Conservation (phyloP, 2,113 vertebrate species). For the Protomyctophum bolini region DNA sequence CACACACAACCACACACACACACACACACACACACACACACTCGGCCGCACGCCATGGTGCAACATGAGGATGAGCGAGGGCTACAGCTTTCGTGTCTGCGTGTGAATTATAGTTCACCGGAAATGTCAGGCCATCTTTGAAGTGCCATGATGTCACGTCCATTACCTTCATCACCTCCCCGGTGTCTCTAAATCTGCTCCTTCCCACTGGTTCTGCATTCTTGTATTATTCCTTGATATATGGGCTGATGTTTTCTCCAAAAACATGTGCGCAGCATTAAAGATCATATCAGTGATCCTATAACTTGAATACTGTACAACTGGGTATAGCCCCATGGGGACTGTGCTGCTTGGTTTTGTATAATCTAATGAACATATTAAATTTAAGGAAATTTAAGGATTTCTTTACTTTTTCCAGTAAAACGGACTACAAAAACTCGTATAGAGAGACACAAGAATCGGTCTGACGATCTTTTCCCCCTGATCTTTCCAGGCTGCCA, state of each 20-base stretch:
- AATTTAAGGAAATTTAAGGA: too few relatives aligned
- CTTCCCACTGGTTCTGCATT: neutral
- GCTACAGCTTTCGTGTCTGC: conserved; percentile 36
- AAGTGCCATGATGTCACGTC: conserved; percentile 9
- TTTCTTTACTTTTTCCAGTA: too few relatives aligned
- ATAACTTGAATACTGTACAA: too few relatives aligned
- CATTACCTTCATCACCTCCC: conserved; percentile 6
- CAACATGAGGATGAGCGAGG: conserved; percentile 18
- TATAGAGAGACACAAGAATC: neutral
- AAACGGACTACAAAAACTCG: too few relatives aligned
- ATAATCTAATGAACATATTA: too few relatives aligned
- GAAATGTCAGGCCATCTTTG: conserved; percentile 18
- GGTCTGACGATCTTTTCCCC: conserved; percentile 26
- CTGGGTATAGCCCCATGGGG: too few relatives aligned
- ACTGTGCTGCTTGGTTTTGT: too few relatives aligned
- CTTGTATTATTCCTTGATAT: too few relatives aligned
- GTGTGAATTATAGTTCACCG: conserved; percentile 34
- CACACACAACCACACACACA: neutral
- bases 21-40: neutral
- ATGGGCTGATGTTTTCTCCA: too few relatives aligned
- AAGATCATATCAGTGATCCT: too few relatives aligned
- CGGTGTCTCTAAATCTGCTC: conserved; percentile 12
- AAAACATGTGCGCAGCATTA: too few relatives aligned
- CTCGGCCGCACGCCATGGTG: neutral
- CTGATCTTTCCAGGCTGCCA: conserved; percentile 84